phyloP scores from a whole-genome alignment of 1,140 invertebrate genomes.

The Lineus longissimus region DNA sequence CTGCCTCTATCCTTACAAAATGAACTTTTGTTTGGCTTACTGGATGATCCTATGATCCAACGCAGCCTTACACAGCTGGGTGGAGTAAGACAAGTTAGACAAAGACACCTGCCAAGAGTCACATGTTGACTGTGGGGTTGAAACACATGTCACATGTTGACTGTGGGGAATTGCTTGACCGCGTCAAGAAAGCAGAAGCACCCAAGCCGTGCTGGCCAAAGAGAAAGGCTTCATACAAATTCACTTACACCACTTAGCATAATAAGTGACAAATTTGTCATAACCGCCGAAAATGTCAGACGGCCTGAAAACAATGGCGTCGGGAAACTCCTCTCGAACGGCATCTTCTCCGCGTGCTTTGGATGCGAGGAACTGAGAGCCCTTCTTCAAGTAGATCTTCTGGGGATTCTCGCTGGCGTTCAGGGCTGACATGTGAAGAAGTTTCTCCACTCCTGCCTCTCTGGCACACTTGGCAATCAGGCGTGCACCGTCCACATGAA shows the following conservation, averaged over 20 bases:
- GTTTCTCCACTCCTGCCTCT: slow-evolving; percentile 55
- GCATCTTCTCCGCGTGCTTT: slow-evolving; percentile 72
- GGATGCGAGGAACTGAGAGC: slow-evolving; percentile 43
- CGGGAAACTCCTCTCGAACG: slow-evolving; percentile 89
- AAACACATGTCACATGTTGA: too few relatives aligned
- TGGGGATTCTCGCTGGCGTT: slow-evolving; percentile 51
- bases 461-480: slow-evolving; percentile 52
- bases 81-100: too few relatives aligned
- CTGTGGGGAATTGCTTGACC: too few relatives aligned
- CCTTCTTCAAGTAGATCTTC: slow-evolving; percentile 28
- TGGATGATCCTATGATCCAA: too few relatives aligned
- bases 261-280: slow-evolving; percentile 78
- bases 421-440: slow-evolving; percentile 57
- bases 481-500: slow-evolving; percentile 49
- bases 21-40: too few relatives aligned
- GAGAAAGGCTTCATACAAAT: too few relatives aligned
- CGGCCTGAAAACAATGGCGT: slow-evolving; percentile 89
- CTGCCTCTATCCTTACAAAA: too few relatives aligned
- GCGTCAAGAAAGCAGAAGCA: too few relatives aligned
- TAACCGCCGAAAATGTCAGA: slow-evolving; percentile 84
- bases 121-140: too few relatives aligned
- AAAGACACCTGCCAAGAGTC: too few relatives aligned
- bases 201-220: too few relatives aligned
- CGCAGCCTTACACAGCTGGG: too few relatives aligned
- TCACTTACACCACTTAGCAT: slow-evolving; percentile 33